Percentiles rank a stretch among this genome's conserved stretches.
Evolutionary conservation across 1,140 invertebrate genomes (phyloP).

Genomic region (Sycophaga agraensis): DNA sequence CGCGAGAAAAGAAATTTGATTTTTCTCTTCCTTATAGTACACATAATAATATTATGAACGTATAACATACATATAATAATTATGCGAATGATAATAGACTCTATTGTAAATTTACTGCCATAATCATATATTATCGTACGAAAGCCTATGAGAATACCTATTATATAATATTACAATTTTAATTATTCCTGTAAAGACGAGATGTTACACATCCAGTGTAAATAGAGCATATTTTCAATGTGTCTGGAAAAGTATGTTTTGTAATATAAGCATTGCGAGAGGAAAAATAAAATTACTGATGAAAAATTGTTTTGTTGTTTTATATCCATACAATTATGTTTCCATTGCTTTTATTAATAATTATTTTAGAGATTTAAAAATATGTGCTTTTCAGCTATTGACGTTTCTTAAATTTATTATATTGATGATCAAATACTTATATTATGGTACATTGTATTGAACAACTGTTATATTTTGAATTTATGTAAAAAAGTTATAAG

Average conservation of each 20-base stretch:
- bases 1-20: slow-evolving; percentile 29
- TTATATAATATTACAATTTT: slow-evolving; percentile 44
- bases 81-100: slow-evolving; percentile 48
- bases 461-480: too few relatives aligned
- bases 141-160: slow-evolving; percentile 53
- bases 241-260: slow-evolving; percentile 59
- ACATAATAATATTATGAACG: slow-evolving; percentile 15
- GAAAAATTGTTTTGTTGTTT: slow-evolving; percentile 15
- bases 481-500: neutral
- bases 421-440: too few relatives aligned
- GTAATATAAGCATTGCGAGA: slow-evolving; percentile 58
- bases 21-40: slow-evolving; percentile 10
- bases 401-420: too few relatives aligned
- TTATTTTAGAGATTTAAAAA: neutral
- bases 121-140: slow-evolving; percentile 52
- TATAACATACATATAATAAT: slow-evolving; percentile 41
- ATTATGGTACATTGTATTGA: too few relatives aligned
- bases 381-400: too few relatives aligned
- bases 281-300: slow-evolving; percentile 41
- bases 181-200: slow-evolving; percentile 52
- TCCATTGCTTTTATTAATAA: neutral
- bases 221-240: slow-evolving; percentile 59
- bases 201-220: slow-evolving; percentile 50
- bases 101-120: slow-evolving; percentile 59
- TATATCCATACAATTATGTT: slow-evolving; percentile 8